Base-by-base conservation (phyloP, 2,113 vertebrate species). In the Tetrao urogallus region DNA sequence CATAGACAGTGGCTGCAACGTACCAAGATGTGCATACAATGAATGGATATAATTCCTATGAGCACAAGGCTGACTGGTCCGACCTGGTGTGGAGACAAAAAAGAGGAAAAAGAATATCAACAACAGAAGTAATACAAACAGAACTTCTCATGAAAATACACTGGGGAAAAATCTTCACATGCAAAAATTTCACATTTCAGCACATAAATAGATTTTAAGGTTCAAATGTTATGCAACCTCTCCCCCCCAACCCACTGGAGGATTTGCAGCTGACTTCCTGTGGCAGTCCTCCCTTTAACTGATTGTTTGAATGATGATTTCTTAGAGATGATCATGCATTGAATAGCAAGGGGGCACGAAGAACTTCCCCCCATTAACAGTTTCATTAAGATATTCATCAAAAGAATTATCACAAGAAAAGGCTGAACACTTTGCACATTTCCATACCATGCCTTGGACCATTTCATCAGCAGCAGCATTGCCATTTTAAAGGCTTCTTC, bases 1-100 rank as follows among this genome's bases (percentile, higher is more conserved):
- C 98, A 98, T 2, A 99, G 97, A 94, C 94, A 97, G 93, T 98
- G 98, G 97, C 98, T 99, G 98, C 98, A 99, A 92, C 95, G 98
- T 94, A 99, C 98, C 96, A 99, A 97, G 94, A 98, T 97, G 96
- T 98, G 98, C 98, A 99, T 99, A 97, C 98, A 99, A 79, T 99
- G 98, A 89, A 98, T 97, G 77, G 98, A 98, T 90, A 99, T 93
- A 87, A 98, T 77, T 74, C 98, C 98, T 97, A 99, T 98, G 94
- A 98, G 81, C 66, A 98, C 94, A 93, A 99, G 98, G 96, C 98
- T 98, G 92, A 99, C 87, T 45, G 98, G 98, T 87, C 98, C 98
- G 63, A 99, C 78, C 98, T 99, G 61, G 83, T 6, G 93, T 32
- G 25, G 34, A 17, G 28, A 66, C 61, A 71, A 77, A 89, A 83